Evolutionary conservation across 2,888 invertebrate genomes (phyloP).

Genomic region (Synanthedon formicaeformis): DNA sequence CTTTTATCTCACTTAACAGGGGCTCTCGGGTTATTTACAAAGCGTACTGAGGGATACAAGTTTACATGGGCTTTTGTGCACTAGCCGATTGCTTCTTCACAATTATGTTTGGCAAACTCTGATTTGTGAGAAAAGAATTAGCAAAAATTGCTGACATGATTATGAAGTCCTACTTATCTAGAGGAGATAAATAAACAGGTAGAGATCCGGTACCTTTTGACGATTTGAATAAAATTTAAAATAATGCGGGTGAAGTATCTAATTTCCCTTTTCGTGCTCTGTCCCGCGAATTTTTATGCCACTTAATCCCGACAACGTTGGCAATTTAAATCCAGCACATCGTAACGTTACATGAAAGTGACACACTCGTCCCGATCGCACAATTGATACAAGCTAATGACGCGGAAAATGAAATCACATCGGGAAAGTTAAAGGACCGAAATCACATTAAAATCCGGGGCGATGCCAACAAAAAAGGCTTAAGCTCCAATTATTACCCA

Average conservation of each 20-base stretch:
- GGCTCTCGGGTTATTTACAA: constrained; percentile 40
- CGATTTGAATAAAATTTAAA: too few species aligned
- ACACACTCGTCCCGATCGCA: constrained; percentile 9
- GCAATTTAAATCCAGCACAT: neutral
- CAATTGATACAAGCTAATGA: constrained; percentile 35
- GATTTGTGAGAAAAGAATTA: too few species aligned
- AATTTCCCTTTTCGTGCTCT: neutral
- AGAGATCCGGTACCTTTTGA: neutral
- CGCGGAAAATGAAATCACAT: constrained; percentile 39
- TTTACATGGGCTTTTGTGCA: too few species aligned
- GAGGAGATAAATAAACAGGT: neutral
- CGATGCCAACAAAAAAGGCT: constrained; percentile 46
- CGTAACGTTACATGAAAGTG: neutral
- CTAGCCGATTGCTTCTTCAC: too few species aligned
- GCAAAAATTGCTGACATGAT: too few species aligned
- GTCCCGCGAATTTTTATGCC: neutral
- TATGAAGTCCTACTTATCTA: too few species aligned
- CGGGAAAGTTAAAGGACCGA: constrained; percentile 21
- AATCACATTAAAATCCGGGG: constrained; percentile 43
- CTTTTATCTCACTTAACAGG: constrained; percentile 37
- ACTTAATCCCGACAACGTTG: neutral
- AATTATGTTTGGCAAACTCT: too few species aligned
- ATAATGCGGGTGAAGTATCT: neutral
- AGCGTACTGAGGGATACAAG: constrained; percentile 2
- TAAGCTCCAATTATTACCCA: constrained; percentile 59